Percentiles rank a stretch among this genome's conserved stretches.
phyloP scores from a whole-genome alignment of 2,113 vertebrate genomes.

The Turnix velox region DNA sequence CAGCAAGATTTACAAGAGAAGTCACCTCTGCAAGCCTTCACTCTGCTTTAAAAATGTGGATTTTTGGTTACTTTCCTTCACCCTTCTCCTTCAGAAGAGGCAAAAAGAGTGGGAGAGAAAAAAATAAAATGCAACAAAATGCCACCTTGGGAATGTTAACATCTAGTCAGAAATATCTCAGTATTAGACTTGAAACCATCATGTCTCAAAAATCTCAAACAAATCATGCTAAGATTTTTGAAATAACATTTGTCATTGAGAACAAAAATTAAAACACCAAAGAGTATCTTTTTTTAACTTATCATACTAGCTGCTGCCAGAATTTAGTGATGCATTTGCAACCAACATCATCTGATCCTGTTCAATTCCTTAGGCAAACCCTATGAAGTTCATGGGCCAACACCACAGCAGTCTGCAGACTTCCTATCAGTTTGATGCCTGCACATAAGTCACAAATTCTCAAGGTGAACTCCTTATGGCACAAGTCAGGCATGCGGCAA shows the following conservation, averaged over 20 bases:
- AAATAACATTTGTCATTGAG: neutral
- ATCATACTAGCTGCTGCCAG: neutral
- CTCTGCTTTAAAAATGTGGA: constrained; percentile 24
- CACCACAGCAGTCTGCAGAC: neutral
- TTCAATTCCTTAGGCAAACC: neutral
- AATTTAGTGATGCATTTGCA: neutral
- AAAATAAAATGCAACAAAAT: neutral
- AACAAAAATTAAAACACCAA: neutral
- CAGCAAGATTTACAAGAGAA: constrained; percentile 56
- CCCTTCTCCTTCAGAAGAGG: neutral
- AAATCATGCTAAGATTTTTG: neutral
- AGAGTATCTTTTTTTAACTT: neutral
- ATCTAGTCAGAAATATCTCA: neutral
- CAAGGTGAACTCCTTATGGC: neutral
- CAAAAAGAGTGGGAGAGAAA: neutral
- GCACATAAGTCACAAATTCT: neutral
- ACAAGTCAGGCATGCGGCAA: neutral
- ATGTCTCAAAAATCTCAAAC: neutral
- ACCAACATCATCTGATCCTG: neutral
- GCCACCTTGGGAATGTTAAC: neutral
- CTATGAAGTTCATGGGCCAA: neutral
- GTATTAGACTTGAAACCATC: neutral
- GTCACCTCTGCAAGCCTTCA: constrained; percentile 9
- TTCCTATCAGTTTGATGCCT: neutral
- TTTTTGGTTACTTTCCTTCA: constrained; percentile 15